These are phyloP conservation scores for Nymphicus hollandicus DNA, from an alignment of 2,113 vertebrate species.

Conservation along the genomic window DNA sequence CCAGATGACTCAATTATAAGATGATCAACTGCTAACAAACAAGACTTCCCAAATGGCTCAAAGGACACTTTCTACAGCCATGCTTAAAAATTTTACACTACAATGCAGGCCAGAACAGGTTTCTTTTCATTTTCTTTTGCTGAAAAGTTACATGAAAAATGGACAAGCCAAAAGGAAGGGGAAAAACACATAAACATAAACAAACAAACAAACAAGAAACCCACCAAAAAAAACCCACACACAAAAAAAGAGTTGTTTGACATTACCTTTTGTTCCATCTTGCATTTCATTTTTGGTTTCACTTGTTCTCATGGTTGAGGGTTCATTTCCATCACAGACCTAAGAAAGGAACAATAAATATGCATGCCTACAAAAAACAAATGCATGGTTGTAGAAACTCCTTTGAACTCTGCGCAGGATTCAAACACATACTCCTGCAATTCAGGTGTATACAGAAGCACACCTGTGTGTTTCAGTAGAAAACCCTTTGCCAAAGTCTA, in stretches of 20 bases:
- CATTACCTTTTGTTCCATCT: conserved; percentile 78
- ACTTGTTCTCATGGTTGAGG: conserved; percentile 64
- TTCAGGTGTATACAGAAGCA: neutral
- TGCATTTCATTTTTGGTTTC: conserved; percentile 70
- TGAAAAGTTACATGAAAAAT: neutral
- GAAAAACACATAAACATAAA: neutral
- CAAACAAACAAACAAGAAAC: neutral
- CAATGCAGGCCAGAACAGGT: neutral
- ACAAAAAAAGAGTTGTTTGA: neutral
- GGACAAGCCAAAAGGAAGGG: neutral
- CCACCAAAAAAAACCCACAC: neutral
- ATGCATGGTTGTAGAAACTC: neutral
- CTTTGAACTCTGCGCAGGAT: neutral
- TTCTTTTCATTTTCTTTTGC: neutral
- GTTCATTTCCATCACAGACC: conserved; percentile 72
- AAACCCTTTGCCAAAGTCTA: neutral
- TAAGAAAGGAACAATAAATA: conserved; percentile 59
- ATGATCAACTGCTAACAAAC: neutral
- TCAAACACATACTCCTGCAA: neutral
- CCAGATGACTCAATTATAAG: neutral
- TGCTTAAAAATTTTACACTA: neutral
- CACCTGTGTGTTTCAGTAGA: neutral
- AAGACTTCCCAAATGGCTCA: neutral
- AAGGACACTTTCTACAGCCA: neutral
- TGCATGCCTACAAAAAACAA: neutral